These are phyloP conservation scores for Nicator chloris DNA, from an alignment of 2,113 vertebrate genomes.

Conservation along the genomic window DNA sequence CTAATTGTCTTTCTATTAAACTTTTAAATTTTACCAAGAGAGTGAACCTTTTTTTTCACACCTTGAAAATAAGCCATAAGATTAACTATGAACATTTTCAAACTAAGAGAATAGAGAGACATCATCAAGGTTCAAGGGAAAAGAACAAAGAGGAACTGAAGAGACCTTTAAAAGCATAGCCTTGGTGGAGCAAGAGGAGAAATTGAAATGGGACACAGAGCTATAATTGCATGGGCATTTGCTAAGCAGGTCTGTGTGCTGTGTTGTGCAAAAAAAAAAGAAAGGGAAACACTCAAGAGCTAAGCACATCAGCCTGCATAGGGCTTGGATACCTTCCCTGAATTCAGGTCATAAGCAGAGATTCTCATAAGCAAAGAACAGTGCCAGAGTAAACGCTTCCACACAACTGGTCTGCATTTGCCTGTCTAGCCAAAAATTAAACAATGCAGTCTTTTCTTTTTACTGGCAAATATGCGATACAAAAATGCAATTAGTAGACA, in stretches of 20 bases:
- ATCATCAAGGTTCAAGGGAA: background rate
- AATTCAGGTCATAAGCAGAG: slow-evolving; percentile 42
- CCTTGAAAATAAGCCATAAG: background rate
- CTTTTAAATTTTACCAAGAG: no score
- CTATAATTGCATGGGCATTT: background rate
- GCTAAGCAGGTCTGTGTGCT: slow-evolving; percentile 22
- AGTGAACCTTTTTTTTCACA: no score
- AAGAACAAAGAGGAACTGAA: background rate
- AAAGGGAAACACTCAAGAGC: slow-evolving; percentile 4
- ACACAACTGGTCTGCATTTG: background rate
- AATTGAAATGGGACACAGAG: background rate
- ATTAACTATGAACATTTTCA: background rate
- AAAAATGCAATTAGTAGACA: background rate
- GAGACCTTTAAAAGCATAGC: background rate
- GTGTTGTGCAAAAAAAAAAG: slow-evolving; percentile 26
- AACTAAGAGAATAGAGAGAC: background rate
- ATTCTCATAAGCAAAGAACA: background rate
- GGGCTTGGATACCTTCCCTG: slow-evolving; percentile 45
- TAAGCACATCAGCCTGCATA: background rate
- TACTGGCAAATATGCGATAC: background rate
- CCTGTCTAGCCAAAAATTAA: slow-evolving; percentile 11
- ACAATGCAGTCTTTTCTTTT: background rate
- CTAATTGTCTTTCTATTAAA: no score
- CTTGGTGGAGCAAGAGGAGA: background rate
- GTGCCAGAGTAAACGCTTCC: slow-evolving; percentile 57